Conservation (phyloP, 2,113 vertebrate species). For the Podarcis muralis region DNA sequence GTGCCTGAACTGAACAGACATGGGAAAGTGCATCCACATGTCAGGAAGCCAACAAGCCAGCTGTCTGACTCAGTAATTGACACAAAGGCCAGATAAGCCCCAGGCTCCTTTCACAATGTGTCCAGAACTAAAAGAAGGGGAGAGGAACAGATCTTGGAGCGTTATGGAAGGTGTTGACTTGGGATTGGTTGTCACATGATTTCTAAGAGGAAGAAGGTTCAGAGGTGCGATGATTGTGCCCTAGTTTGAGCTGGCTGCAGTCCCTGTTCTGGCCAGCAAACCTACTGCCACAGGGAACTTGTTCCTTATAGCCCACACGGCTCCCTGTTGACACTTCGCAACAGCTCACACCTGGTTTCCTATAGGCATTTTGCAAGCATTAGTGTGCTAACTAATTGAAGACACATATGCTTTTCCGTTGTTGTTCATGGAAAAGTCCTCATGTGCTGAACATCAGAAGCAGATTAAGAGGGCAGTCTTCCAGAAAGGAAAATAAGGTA, state of each 20-base stretch:
- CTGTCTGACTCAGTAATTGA: not conserved
- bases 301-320: not conserved
- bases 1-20: not conserved
- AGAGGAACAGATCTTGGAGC: not conserved
- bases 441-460: slow-evolving; percentile 17
- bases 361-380: not conserved
- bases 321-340: not conserved
- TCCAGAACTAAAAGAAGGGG: not conserved
- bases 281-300: not conserved
- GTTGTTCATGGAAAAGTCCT: slow-evolving; percentile 23
- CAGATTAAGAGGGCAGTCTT: slow-evolving; percentile 20
- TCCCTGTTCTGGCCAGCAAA: not conserved
- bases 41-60: not conserved
- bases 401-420: not conserved
- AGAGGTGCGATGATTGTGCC: not conserved
- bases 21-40: not conserved
- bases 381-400: slow-evolving; percentile 11
- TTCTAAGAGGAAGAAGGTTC: not conserved
- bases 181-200: not conserved
- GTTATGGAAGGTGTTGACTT: not conserved
- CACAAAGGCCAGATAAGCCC: not conserved
- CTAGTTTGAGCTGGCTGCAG: not conserved
- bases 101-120: not conserved
- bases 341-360: not conserved
- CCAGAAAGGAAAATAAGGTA: slow-evolving; percentile 13